Evolutionary conservation across 2,113 vertebrate species (phyloP).

Genomic region (Ctenomys sociabilis): DNA sequence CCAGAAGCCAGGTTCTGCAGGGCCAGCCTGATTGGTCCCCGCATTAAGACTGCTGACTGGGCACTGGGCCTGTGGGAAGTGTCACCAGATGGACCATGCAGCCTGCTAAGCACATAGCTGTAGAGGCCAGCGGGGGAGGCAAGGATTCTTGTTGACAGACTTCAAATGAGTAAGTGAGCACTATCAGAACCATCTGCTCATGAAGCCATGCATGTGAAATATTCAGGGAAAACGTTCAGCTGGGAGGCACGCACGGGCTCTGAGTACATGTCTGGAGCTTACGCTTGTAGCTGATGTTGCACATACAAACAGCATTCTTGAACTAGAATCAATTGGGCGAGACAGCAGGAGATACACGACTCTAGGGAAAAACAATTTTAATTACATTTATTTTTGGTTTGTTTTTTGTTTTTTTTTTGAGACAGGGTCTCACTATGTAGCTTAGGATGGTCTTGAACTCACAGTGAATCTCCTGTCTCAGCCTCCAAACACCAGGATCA

Average conservation of each 20-base stretch:
- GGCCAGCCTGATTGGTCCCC: neutral
- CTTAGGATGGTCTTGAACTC: neutral
- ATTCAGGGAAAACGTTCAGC: neutral
- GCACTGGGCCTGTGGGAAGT: neutral
- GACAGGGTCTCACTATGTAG: neutral
- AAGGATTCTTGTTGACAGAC: neutral
- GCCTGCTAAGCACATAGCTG: neutral
- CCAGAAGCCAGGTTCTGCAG: accelerated
- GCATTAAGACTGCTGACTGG: neutral
- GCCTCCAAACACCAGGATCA: too few relatives aligned
- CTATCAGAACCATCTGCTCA: neutral
- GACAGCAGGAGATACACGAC: constrained; percentile 93
- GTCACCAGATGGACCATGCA: neutral
- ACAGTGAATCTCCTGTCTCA: neutral
- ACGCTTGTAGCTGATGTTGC: constrained; percentile 92
- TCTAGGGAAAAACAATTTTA: constrained; percentile 83
- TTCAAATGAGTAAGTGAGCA: neutral
- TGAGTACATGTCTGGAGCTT: constrained; percentile 70
- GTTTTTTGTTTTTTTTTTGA: neutral
- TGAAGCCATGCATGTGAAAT: neutral
- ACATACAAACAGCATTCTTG: constrained; percentile 90
- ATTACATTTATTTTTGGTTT: neutral
- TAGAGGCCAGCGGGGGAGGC: neutral
- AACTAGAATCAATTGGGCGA: constrained; percentile 87
- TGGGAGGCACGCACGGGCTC: neutral